These are phyloP conservation scores for Drosophila triauraria DNA, from an alignment of 1,140 invertebrate species.

Conservation along the genomic window DNA sequence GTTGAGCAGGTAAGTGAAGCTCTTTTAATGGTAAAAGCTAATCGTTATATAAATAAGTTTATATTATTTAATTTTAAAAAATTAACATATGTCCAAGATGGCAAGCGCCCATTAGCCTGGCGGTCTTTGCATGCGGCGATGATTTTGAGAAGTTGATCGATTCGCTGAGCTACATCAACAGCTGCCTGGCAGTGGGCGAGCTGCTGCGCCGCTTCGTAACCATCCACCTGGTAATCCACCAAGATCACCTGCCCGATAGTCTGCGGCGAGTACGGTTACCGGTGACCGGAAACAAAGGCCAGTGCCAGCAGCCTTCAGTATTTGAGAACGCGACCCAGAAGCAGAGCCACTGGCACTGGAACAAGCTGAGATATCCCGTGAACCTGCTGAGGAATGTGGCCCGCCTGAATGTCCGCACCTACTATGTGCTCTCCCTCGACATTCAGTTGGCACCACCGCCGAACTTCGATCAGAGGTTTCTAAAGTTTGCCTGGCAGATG, in stretches of 20 bases:
- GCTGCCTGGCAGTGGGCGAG: constrained; percentile 87
- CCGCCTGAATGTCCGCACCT: constrained; percentile 25
- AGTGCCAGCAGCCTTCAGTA: background rate
- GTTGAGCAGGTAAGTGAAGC: constrained; percentile 21
- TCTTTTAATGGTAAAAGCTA: background rate
- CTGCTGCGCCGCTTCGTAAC: constrained; percentile 90
- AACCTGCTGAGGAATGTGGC: constrained; percentile 49
- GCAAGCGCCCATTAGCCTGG: constrained; percentile 89
- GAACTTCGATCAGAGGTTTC: constrained; percentile 26
- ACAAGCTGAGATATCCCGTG: constrained; percentile 22
- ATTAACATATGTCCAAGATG: too few relatives aligned
- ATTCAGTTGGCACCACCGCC: constrained; percentile 31
- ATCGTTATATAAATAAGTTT: too few relatives aligned
- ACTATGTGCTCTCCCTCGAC: constrained; percentile 42
- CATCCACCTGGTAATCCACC: constrained; percentile 93
- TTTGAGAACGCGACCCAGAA: constrained; percentile 4
- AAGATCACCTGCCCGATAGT: constrained; percentile 90
- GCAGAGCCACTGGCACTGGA: constrained; percentile 16
- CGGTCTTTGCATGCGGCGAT: constrained; percentile 90
- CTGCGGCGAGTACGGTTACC: constrained; percentile 87
- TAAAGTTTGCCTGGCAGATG: constrained; percentile 11
- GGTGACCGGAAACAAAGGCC: background rate
- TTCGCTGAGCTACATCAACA: constrained; percentile 88
- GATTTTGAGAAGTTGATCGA: constrained; percentile 88
- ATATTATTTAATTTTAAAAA: too few relatives aligned